Evolutionary conservation across 2,888 invertebrate genomes (phyloP), one percentile per base, ranked within the genome.

Genomic region (Synergus laeviventris): DNA sequence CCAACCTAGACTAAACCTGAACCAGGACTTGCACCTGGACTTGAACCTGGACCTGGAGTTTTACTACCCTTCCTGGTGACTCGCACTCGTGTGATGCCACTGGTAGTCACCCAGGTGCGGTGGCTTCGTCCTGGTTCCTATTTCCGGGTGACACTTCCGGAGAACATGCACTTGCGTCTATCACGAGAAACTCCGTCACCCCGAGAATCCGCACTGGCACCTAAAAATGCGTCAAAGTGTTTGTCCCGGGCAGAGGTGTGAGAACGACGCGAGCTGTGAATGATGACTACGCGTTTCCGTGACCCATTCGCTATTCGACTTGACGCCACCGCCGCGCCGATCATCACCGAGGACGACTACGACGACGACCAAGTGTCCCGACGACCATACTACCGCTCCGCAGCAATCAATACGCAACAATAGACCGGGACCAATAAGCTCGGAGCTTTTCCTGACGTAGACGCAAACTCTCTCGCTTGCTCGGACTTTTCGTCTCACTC

Each of bases 391-490:
- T 84, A 88, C 87, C 86, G 83, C 88, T 87, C 85, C 86, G 88
- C 87, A 87, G 88, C 89, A 90, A 91, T 91, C 91, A 91, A 91
- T 91, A 91, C 90, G 89, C 89, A 88, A 89, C 90, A 89, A 89
- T 89, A 89, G 89, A 89, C 89, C 86, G 88, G 89, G 89, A 90
- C 90, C 90, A 90, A 91, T 90, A 88, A 90, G 90, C 90, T 89
- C 87, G 84, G 87, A 89, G 90, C 90, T 90, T 89, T 89, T 86
- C 88, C 87, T 88, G 88, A 89, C 89, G 89, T 88, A 87, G 86
- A 86, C 83, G 87, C 86, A 83, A 84, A 84, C 86, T 85, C 87
- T 84, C 86, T 85, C 83, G 84, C 86, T 82, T 82, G 81, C 79
- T 81, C 82, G 76, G 76, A 76, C 74, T 36, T 12, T 62, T 74